phyloP scores from a whole-genome alignment of 2,113 vertebrate genomes.

The Hippocampus comes region DNA sequence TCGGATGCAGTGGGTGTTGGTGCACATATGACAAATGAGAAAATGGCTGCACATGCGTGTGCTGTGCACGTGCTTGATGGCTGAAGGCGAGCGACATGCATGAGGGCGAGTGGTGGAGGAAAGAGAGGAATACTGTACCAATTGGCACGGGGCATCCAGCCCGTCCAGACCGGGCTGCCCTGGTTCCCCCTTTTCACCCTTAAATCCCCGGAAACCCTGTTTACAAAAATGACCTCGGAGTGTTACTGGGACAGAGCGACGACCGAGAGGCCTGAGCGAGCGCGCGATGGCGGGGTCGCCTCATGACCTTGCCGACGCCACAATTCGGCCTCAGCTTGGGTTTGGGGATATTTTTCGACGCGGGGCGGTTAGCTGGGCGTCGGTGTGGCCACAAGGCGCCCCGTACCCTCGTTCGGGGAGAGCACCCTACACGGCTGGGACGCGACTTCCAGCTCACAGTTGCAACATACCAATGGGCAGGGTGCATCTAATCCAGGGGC shows the following conservation, averaged over 20 bases:
- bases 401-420: constrained; percentile 59
- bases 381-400: constrained; percentile 62
- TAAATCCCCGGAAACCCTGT: constrained; percentile 99
- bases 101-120: constrained; percentile 78
- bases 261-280: constrained; percentile 41
- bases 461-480: constrained; percentile 98
- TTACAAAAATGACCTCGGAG: constrained; percentile 97
- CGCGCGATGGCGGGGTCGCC: constrained; percentile 70
- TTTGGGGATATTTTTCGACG: background rate
- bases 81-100: constrained; percentile 79
- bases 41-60: constrained; percentile 28
- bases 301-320: constrained; percentile 45
- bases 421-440: constrained; percentile 54
- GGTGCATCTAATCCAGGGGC: constrained; percentile 99
- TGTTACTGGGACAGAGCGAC: constrained; percentile 81
- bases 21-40: background rate
- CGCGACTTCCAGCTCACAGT: constrained; percentile 65
- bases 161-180: constrained; percentile 99
- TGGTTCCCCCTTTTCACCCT: constrained; percentile 99
- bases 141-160: constrained; percentile 99
- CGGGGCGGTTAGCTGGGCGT: constrained; percentile 30
- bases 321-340: constrained; percentile 5
- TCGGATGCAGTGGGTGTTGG: constrained; percentile 6
- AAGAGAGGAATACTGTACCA: constrained; percentile 99
- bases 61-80: constrained; percentile 13